Percentiles rank a stretch among this genome's conserved stretches.
These are phyloP conservation scores for Typhlichthys eigenmanni DNA, from an alignment of 2,797 vertebrate genomes.

Conservation along the genomic window DNA sequence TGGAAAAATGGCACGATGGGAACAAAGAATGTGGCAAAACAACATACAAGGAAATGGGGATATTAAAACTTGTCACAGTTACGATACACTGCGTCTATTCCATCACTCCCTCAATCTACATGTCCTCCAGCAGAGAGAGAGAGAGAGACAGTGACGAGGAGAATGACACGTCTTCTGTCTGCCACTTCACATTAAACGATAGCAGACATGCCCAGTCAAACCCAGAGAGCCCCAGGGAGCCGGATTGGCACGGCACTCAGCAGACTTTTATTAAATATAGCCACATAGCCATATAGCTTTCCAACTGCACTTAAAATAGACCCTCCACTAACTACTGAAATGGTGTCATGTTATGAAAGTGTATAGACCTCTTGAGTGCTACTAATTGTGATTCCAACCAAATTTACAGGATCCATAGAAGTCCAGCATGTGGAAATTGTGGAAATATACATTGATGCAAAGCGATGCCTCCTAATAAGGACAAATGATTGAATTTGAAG, in stretches of 20 bases:
- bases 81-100: conserved; percentile 20
- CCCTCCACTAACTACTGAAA: conserved; percentile 46
- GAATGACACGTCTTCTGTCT: conserved; percentile 61
- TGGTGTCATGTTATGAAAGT: conserved; percentile 61
- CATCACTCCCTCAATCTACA: conserved; percentile 24
- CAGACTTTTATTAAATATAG: conserved; percentile 72
- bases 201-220: conserved; percentile 68
- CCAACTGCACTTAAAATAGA: conserved; percentile 66
- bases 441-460: conserved; percentile 12
- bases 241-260: conserved; percentile 61
- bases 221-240: conserved; percentile 58
- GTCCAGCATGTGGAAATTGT: conserved; percentile 32
- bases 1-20: conserved; percentile 4
- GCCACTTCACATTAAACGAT: conserved; percentile 68
- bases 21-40: neutral
- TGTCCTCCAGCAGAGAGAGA: conserved; percentile 24
- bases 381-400: conserved; percentile 51
- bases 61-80: conserved; percentile 22
- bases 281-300: conserved; percentile 64
- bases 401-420: conserved; percentile 35
- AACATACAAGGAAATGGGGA: conserved; percentile 7
- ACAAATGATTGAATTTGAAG: conserved; percentile 3
- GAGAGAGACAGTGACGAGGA: conserved; percentile 33
- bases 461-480: conserved; percentile 17
- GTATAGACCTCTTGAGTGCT: conserved; percentile 41